Evolutionary conservation across 2,797 vertebrate genomes (phyloP).

Genomic region (Aviceda cuculoides): DNA sequence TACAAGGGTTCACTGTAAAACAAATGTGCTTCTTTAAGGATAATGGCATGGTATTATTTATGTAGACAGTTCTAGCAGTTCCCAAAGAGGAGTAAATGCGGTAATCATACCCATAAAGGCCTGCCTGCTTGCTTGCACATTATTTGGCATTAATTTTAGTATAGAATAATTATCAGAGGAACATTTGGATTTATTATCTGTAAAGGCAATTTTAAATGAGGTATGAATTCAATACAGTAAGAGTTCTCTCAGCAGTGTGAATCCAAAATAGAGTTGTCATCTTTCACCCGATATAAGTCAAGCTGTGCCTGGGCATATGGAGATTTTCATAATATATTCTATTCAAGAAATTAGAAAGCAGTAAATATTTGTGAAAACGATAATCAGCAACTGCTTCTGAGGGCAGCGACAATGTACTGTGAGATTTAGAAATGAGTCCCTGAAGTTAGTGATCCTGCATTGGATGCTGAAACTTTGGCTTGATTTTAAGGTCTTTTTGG

Average conservation of each 20-base stretch:
- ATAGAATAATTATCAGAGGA: constrained; percentile 62
- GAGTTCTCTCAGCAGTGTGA: constrained; percentile 27
- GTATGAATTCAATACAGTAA: constrained; percentile 53
- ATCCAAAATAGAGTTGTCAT: neutral
- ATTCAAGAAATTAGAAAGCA: constrained; percentile 14
- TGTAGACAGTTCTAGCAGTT: constrained; percentile 59
- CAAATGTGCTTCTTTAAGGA: constrained; percentile 62
- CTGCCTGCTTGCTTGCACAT: constrained; percentile 60
- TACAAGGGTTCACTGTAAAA: constrained; percentile 49
- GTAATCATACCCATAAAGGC: constrained; percentile 60
- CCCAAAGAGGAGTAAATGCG: constrained; percentile 57
- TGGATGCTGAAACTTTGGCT: neutral
- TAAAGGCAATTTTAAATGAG: constrained; percentile 57
- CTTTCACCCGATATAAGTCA: neutral
- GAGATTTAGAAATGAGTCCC: neutral
- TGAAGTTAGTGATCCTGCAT: neutral
- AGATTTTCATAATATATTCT: constrained; percentile 16
- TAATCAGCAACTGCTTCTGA: neutral
- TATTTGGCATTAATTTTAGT: constrained; percentile 69
- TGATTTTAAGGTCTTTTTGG: neutral
- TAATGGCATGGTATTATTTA: constrained; percentile 66
- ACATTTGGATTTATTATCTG: constrained; percentile 65
- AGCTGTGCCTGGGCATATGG: neutral
- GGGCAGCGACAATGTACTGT: neutral
- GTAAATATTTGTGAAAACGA: constrained; percentile 41